A percentile compares a stretch with the other conserved stretches of the same genome.
Evolutionary conservation across 2,113 vertebrate species (phyloP).

Genomic region (Datnioides undecimradiatus): DNA sequence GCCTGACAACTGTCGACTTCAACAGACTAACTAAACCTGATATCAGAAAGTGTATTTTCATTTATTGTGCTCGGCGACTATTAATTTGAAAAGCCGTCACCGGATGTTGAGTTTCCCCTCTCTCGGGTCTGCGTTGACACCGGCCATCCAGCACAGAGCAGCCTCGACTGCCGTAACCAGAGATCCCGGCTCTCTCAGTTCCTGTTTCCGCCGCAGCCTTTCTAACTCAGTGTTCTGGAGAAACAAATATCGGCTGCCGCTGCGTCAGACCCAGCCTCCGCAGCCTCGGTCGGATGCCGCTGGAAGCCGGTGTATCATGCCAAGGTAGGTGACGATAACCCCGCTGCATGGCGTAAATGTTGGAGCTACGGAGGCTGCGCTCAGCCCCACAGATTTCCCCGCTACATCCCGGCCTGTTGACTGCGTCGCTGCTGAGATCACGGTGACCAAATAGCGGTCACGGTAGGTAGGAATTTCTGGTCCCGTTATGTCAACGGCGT

Average conservation of each 20-base stretch:
- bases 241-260: conserved; percentile 37
- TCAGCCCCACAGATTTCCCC: conserved; percentile 21
- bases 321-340: conserved; percentile 66
- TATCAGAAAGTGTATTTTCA: not conserved
- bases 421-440: conserved; percentile 73
- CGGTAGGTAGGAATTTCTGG: conserved; percentile 15
- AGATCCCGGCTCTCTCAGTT: conserved; percentile 67
- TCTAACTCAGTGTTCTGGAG: conserved; percentile 48
- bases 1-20: not conserved
- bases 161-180: conserved; percentile 58
- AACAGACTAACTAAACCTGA: not conserved
- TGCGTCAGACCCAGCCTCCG: conserved; percentile 59
- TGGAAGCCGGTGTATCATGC: conserved; percentile 50
- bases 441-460: conserved; percentile 71
- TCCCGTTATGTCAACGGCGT: conserved; percentile 43
- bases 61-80: not conserved
- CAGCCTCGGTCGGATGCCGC: conserved; percentile 66
- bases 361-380: conserved; percentile 6
- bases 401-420: conserved; percentile 82
- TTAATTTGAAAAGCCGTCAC: conserved; percentile 60
- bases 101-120: conserved; percentile 35
- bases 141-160: conserved; percentile 73
- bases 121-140: conserved; percentile 52
- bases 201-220: conserved; percentile 79
- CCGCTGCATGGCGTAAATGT: conserved; percentile 45